Percentiles rank a stretch among this genome's conserved stretches.
Conservation (phyloP, 1,140 invertebrate genomes). For the Dinoponera quadriceps region DNA sequence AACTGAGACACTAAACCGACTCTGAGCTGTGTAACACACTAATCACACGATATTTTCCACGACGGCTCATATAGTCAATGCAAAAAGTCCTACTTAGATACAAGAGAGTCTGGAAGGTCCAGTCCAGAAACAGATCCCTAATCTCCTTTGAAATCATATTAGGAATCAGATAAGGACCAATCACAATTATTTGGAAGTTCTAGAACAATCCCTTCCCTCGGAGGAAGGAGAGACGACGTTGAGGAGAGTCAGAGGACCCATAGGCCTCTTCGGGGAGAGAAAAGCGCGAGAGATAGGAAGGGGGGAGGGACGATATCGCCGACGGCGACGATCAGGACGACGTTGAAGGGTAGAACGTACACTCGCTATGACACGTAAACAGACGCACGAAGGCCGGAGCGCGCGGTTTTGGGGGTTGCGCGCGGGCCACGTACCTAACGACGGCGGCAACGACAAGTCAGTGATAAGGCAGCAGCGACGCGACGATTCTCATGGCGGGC, state of each 20-base stretch:
- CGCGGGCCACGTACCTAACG: slow-evolving; percentile 7
- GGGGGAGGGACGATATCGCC: neutral
- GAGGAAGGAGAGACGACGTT: neutral
- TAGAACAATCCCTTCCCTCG: too few relatives aligned
- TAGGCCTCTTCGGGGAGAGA: neutral
- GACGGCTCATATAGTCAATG: neutral
- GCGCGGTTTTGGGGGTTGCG: slow-evolving; percentile 20
- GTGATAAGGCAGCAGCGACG: slow-evolving; percentile 80
- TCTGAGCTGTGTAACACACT: neutral
- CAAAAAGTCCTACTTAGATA: neutral
- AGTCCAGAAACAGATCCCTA: neutral
- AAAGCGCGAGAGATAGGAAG: too few relatives aligned
- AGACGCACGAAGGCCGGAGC: slow-evolving; percentile 22
- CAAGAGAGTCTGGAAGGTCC: neutral
- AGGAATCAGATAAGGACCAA: too few relatives aligned
- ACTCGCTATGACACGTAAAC: slow-evolving; percentile 46
- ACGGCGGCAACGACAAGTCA: slow-evolving; percentile 75
- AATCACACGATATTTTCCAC: neutral
- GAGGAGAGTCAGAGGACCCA: neutral
- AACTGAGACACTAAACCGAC: neutral
- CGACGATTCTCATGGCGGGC: slow-evolving; percentile 75
- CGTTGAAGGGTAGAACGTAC: slow-evolving; percentile 1
- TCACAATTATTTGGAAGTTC: too few relatives aligned
- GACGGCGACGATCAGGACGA: neutral
- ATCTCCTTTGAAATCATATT: too few relatives aligned